These are phyloP conservation scores for Drosophila nigromelanica DNA, from an alignment of 1,140 invertebrate genomes.

Conservation along the genomic window DNA sequence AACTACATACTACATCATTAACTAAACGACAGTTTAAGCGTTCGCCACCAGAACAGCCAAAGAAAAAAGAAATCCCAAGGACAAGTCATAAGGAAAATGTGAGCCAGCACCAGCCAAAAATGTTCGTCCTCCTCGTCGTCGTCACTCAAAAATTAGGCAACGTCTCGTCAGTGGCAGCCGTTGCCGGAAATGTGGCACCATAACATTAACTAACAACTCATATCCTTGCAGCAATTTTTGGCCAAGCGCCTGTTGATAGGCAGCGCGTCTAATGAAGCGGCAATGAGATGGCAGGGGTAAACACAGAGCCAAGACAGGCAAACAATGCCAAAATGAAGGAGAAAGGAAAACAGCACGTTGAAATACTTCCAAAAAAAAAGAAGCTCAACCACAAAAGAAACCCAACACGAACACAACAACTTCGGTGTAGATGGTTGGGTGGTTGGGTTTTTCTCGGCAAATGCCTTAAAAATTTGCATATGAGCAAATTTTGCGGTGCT, in stretches of 20 bases:
- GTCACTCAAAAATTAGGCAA: constrained; percentile 52
- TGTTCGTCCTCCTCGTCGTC: constrained; percentile 35
- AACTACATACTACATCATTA: constrained; percentile 73
- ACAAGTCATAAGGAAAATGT: neutral
- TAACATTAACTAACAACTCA: constrained; percentile 80
- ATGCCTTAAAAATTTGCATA: constrained; percentile 45
- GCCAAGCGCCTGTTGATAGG: constrained; percentile 66
- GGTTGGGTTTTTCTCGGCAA: neutral
- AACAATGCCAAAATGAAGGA: constrained; percentile 48
- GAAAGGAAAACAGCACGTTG: neutral
- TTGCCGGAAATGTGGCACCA: constrained; percentile 59
- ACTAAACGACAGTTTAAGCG: constrained; percentile 76
- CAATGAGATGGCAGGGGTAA: constrained; percentile 31
- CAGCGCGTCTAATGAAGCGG: constrained; percentile 69
- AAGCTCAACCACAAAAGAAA: constrained; percentile 25
- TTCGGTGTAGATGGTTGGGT: neutral
- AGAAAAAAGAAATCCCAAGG: constrained; percentile 8
- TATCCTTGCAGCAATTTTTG: constrained; percentile 66
- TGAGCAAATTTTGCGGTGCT: constrained; percentile 53
- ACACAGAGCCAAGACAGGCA: constrained; percentile 31
- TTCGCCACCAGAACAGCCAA: constrained; percentile 25
- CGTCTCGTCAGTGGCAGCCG: constrained; percentile 16
- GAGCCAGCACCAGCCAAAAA: constrained; percentile 6
- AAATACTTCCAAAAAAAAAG: neutral
- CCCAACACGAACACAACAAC: constrained; percentile 7